Evolutionary conservation across 2,113 vertebrate species (phyloP), one percentile per base, ranked within the genome.

Genomic region (Mastomys coucha): DNA sequence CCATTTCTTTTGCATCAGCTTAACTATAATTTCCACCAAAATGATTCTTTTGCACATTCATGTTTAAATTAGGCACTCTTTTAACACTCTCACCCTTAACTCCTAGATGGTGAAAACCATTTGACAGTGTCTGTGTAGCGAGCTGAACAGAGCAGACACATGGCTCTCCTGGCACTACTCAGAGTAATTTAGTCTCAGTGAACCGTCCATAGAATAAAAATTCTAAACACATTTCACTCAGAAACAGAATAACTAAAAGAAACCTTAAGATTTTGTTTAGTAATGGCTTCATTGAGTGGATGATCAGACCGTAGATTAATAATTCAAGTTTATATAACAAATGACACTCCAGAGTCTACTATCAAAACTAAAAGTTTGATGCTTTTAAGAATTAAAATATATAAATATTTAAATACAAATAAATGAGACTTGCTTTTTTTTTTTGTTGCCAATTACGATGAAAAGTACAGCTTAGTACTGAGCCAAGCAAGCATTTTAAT

Each of bases 331-430:
- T 82, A 3, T 20, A 56, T 77, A 90, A 14, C 0, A 17, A 65
- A 78, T 3, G 81, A 1, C 10, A 76, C 49, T 70, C 76, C n/a
- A 70, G 63, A 85, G 16, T 70, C 9, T 33, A 65, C 33, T 85
- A 13, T 49, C 60, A 81, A 45, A 56, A 78, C 1, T 69, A 67
- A 60, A 19, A 3, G 36, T 76, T 8, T 51, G 10, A 42, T n/a
- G 88, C 7, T 14, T 94, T 89, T 67, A 60, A 91, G 12, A 90
- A 42, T 87, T 77, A 76, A 76, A 86, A 36, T n/a, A 70, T 84
- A 42, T 88, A 73, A 81, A 39, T 28, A 86, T 49, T 78, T 42
- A 49, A 51, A 77, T 90, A 92, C 67, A 78, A 70, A 60, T 2
- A 92, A 85, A 87, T 51, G 65, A 73, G 17, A 0, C 0, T 73